Percentiles rank a stretch among this genome's conserved stretches.
Evolutionary conservation across 2,113 vertebrate genomes (phyloP).

Genomic region (Castor canadensis): DNA sequence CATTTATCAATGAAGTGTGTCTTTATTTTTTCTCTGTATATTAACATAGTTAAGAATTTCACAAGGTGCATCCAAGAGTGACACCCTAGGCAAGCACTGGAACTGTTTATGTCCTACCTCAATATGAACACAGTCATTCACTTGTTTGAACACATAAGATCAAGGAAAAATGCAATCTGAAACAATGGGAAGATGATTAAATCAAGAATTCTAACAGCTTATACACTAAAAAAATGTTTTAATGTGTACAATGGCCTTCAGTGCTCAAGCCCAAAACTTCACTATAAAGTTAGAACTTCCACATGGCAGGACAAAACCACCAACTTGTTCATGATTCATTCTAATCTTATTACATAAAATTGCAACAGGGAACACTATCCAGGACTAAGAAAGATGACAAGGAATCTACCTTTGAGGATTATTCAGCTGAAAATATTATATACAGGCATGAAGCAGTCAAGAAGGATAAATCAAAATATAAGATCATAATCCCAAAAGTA

Average conservation of each 20-base stretch:
- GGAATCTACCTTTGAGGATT: background rate
- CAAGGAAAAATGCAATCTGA: background rate
- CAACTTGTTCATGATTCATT: background rate
- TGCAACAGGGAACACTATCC: background rate
- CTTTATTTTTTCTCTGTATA: background rate
- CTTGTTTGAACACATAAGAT: background rate
- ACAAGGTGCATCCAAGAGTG: background rate
- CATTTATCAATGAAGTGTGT: background rate
- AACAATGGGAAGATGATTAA: background rate
- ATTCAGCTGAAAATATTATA: background rate
- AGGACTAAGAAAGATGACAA: background rate
- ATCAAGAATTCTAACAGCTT: background rate
- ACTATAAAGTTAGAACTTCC: background rate
- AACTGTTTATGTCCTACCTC: background rate
- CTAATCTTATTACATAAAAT: background rate
- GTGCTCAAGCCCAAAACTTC: background rate
- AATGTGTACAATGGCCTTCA: background rate
- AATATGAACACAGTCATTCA: background rate
- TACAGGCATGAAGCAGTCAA: background rate
- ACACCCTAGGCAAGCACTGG: background rate
- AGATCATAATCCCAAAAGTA: background rate
- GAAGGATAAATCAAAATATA: background rate
- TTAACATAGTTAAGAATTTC: background rate
- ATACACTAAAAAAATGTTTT: background rate
- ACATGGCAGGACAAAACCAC: background rate